Evolutionary conservation across 2,797 vertebrate genomes (phyloP), one percentile per base, ranked within the genome.

Genomic region (Mormyrus hasselquistii): DNA sequence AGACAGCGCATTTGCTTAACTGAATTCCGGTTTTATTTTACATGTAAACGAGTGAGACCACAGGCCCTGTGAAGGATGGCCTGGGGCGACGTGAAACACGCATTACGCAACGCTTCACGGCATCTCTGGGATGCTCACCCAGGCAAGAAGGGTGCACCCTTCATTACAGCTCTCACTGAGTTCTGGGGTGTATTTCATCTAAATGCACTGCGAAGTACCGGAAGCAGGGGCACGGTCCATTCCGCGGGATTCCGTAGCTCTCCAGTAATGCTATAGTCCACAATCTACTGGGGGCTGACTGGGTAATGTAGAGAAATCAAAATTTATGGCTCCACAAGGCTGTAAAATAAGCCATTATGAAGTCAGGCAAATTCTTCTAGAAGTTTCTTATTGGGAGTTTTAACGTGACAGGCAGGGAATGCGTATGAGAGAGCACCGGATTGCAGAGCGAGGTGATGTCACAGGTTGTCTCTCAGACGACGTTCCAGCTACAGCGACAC

Each of bases 301-400:
- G 50, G 25, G 25, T 16, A 86, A 41, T 86, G 47, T 25, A 25
- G 25, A 57, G 47, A 49, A 87, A 41, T 87, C 34, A 10, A 41
- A 62, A 38, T 22, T 65, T 87, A 57, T 44, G 3, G 41, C 38
- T 57, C 29, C 29, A 16, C 29, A n/a, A 59, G 41, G 55, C 38
- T 47, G 41, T 62, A 65, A 62, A 87, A 65, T 19, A 87, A 82
- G 86, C 82, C 47, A 89, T 89, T 91, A 91, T 93, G 92, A 94
- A 92, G 91, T 86, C 89, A 89, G 88, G 87, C 52, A 69, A 91
- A 89, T 90, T 91, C 88, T 38, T 87, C 92, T 92, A 90, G 92
- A 93, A 91, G 91, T 85, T 50, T 89, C 83, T 86, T 55, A 69
- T 92, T 93, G 91, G 91, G 92, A 91, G 92, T 91, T 91, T 90